Base-by-base conservation (phyloP, 2,113 vertebrate species). In the Periophthalmus modestus region DNA sequence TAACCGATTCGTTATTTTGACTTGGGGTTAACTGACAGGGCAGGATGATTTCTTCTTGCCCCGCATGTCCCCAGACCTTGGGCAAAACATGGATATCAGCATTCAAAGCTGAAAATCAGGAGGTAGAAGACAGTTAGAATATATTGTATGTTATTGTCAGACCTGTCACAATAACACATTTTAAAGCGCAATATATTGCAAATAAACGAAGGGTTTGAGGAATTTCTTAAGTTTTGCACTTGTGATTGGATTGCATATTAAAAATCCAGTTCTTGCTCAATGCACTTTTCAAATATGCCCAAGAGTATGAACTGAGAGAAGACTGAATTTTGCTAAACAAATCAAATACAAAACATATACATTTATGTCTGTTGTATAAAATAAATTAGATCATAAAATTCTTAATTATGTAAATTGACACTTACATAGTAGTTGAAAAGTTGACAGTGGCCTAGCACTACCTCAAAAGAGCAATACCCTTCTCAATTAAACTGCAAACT, bases 41-140 rank as follows among this genome's bases (percentile, higher is more conserved):
- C 21, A 96, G 77, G 18, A 72, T 79, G 69, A 92, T 92, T 0
- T 87, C 80, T 0, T 86, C 78, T 6, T 67, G 19, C 0, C 91
- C 90, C 43, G 93, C 43, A 36, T 43, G 78, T 70, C 89, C 94
- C 0, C 28, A 88, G 19, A 94, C 81, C 77, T 90, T 71, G 6
- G 68, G 21, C 1, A 0, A 21, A 0, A 82, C 75, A 0, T 23
- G 3, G 54, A 85, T 5, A 15, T 93, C 86, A 71, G 90, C 80
- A 28, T 66, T 5, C 4, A 73, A 18, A 74, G 46, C 89, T 90
- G 74, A 2, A 5, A 43, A 69, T 67, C 46, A 0, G 24, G 46
- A 66, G 21, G 21, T 6, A 52, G 6, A 57, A 57, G 2, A n/a
- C 21, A 11, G 24, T 13, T 14, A 28, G 57, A 59, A 24, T 24